A percentile compares a stretch with the other conserved stretches of the same genome.
phyloP scores from a whole-genome alignment of 1,140 invertebrate genomes.

The Sminthurinus signatus region DNA sequence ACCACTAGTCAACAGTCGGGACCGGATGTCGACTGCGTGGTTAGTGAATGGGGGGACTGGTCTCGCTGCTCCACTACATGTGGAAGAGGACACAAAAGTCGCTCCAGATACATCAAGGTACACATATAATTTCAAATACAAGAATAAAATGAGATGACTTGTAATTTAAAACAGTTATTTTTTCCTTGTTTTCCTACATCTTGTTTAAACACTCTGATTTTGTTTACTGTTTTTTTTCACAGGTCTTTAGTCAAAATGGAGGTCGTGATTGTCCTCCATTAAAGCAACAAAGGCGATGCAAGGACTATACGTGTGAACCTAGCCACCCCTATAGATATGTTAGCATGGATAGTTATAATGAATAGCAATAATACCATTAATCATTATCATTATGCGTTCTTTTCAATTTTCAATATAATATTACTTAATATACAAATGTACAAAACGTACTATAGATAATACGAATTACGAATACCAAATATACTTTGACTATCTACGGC shows the following conservation, averaged over 20 bases:
- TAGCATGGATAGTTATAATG: slow-evolving; percentile 7
- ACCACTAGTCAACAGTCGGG: neutral
- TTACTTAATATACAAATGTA: no score
- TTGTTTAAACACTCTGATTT: neutral
- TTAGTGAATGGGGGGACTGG: slow-evolving; percentile 68
- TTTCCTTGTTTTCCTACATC: neutral
- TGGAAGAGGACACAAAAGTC: slow-evolving; percentile 55
- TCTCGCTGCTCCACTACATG: slow-evolving; percentile 69
- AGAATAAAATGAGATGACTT: neutral
- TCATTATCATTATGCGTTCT: no score
- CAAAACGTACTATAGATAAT: no score
- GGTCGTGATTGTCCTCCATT: slow-evolving; percentile 25
- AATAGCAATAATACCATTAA: slow-evolving; percentile 17
- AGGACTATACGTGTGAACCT: slow-evolving; percentile 16
- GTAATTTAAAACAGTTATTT: neutral
- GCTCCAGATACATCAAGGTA: slow-evolving; percentile 33
- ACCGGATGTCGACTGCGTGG: slow-evolving; percentile 57
- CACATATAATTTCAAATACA: neutral
- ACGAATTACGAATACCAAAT: no score
- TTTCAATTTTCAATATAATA: no score
- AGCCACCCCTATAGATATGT: slow-evolving; percentile 34
- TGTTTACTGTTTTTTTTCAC: neutral
- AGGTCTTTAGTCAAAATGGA: slow-evolving; percentile 27
- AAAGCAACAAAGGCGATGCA: slow-evolving; percentile 25
- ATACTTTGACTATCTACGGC: no score